Evolutionary conservation across 2,888 invertebrate genomes (phyloP).

Genomic region (Macaria notata): DNA sequence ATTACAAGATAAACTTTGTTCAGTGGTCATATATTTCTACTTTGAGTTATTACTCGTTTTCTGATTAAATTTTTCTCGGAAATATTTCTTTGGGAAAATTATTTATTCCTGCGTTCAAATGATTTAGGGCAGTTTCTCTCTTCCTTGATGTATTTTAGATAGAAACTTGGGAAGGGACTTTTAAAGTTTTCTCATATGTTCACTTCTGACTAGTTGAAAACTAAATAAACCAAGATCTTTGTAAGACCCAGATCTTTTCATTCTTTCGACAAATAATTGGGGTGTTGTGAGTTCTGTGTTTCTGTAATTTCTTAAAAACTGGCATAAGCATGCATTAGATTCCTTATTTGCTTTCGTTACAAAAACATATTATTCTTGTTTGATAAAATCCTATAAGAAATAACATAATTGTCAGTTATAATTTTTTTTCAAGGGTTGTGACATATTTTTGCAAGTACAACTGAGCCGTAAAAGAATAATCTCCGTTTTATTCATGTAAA

Average conservation of each 20-base stretch:
- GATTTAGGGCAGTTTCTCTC: constrained; percentile 27
- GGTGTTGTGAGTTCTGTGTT: too few relatives aligned
- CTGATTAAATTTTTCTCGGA: constrained; percentile 57
- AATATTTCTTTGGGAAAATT: constrained; percentile 42
- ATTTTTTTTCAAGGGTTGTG: too few relatives aligned
- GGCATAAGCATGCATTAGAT: too few relatives aligned
- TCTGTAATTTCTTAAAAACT: too few relatives aligned
- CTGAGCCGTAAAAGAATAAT: constrained; percentile 16
- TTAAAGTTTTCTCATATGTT: neutral
- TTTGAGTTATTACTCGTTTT: constrained; percentile 60
- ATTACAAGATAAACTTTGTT: constrained; percentile 69
- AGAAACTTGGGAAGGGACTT: neutral
- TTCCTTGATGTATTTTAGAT: constrained; percentile 20
- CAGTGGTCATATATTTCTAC: constrained; percentile 67
- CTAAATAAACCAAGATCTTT: too few relatives aligned
- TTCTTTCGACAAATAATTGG: too few relatives aligned
- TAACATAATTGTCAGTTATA: too few relatives aligned
- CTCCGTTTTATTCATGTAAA: constrained; percentile 20
- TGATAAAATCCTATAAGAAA: too few relatives aligned
- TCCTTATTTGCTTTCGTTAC: too few relatives aligned
- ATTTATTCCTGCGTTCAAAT: constrained; percentile 35
- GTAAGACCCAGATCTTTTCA: too few relatives aligned
- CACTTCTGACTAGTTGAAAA: too few relatives aligned
- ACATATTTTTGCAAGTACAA: neutral
- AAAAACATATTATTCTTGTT: too few relatives aligned